Base-by-base conservation (phyloP, 2,888 invertebrate species). In the Mycogona germanica region DNA sequence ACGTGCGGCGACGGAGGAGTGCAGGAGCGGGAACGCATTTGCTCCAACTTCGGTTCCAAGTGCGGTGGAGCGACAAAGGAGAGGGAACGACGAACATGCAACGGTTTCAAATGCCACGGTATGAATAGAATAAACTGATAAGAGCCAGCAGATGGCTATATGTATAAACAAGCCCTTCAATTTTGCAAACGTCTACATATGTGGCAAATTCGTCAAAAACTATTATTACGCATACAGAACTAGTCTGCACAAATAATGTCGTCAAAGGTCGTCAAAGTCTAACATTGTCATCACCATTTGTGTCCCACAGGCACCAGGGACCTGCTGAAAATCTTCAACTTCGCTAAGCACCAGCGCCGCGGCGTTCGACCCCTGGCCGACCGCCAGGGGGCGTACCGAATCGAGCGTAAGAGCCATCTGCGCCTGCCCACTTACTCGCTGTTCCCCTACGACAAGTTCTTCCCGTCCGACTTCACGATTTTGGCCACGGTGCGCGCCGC, bases 401-500 rank as follows among this genome's bases (percentile, higher is more conserved):
- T 54, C 2, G 54, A 54, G 19, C 26, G 30, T n/a, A 42, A 41
- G 32, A 50, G 49, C 28, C 54, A 54, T 30, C 35, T 54, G 3
- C 54, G 54, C 19, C 49, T 54, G 7, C 54, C 54, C n/a, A n/a
- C 49, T 21, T 54, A 54, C 23, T 42, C 49, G 2, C 25, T 54
- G 9, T 54, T 54, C 35, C 54, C 54, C 14, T 48, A 29, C 19
- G 26, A 42, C 30, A 42, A 50, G 49, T 42, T 25, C 32, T 54
- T 54, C 32, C 54, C 54, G 23, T 21, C 49, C 23, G 49, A 48
- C 7, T 54, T 54, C 21, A 25, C 54, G 25, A 17, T 54, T 2
- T 23, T 54, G 41, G 49, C 49, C 21, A 54, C 54, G 6, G 48
- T 38, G 4, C 17, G 49, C n/a, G 23, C 30, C n/a, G 28, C 41